Conservation (phyloP, 2,797 vertebrate species). For the Pyrocephalus nanus region DNA sequence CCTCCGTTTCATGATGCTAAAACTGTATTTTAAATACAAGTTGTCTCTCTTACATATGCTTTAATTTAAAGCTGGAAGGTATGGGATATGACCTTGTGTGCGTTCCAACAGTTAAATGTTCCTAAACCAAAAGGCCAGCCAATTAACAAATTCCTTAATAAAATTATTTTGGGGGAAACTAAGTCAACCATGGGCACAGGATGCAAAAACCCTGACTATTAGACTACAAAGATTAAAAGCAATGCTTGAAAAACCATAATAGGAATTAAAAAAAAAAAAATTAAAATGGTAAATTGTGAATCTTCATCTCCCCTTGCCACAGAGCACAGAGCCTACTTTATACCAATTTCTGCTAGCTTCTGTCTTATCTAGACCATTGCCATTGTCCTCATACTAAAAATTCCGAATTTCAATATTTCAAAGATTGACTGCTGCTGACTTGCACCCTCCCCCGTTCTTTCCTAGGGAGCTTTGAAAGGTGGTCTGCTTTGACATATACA, state of each 20-base stretch:
- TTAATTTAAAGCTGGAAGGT: slow-evolving; percentile 27
- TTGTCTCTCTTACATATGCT: background rate
- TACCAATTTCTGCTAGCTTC: slow-evolving; percentile 14
- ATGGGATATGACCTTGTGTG: background rate
- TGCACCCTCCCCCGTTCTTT: slow-evolving; percentile 54
- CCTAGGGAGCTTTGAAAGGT: slow-evolving; percentile 62
- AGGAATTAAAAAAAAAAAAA: background rate
- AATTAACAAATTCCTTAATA: slow-evolving; percentile 7
- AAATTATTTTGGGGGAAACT: slow-evolving; percentile 11
- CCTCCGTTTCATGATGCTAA: background rate
- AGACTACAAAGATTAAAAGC: background rate
- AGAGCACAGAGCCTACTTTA: background rate
- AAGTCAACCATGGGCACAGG: background rate
- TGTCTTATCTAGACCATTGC: slow-evolving; percentile 58
- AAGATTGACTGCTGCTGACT: slow-evolving; percentile 57
- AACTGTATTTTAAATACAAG: background rate
- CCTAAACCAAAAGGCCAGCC: background rate
- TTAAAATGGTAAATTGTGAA: background rate
- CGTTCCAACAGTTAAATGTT: background rate
- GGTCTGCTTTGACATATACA: slow-evolving; percentile 63
- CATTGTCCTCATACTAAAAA: slow-evolving; percentile 40
- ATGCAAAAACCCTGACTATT: background rate
- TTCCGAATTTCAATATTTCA: slow-evolving; percentile 27
- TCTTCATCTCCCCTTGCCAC: background rate
- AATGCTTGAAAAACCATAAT: background rate